A percentile compares a stretch with the other conserved stretches of the same genome.
Evolutionary conservation across 1,140 invertebrate genomes (phyloP).

Genomic region (Microplitis demolitor): DNA sequence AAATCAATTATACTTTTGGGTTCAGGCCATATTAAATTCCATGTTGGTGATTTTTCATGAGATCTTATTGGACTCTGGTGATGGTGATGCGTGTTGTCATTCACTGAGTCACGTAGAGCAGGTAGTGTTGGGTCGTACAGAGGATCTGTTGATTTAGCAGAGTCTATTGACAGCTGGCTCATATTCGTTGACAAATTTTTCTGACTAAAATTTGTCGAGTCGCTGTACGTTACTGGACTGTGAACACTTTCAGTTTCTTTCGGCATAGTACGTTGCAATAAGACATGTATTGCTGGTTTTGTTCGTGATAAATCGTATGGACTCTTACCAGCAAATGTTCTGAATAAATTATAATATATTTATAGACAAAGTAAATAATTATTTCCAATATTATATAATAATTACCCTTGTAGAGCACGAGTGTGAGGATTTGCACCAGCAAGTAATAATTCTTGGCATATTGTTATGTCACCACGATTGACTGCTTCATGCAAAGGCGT

Average conservation of each 20-base stretch:
- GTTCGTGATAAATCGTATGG: constrained; percentile 60
- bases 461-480: constrained; percentile 62
- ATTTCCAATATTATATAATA: neutral
- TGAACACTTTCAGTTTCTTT: constrained; percentile 51
- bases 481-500: constrained; percentile 71
- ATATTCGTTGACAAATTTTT: constrained; percentile 50
- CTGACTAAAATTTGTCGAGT: constrained; percentile 45
- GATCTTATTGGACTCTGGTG: constrained; percentile 46
- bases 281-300: constrained; percentile 55
- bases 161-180: constrained; percentile 55
- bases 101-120: constrained; percentile 2
- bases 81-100: constrained; percentile 27
- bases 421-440: constrained; percentile 65
- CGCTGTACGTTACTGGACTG: constrained; percentile 38
- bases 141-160: constrained; percentile 52
- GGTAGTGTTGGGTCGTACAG: constrained; percentile 45
- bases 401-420: constrained; percentile 64
- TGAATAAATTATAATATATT: constrained; percentile 28
- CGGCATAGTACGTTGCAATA: constrained; percentile 45
- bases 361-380: too few species aligned
- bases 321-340: constrained; percentile 60
- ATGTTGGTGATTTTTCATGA: constrained; percentile 45
- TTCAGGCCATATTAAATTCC: constrained; percentile 67
- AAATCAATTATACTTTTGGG: constrained; percentile 67
- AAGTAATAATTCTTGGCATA: constrained; percentile 65